phyloP scores from a whole-genome alignment of 35 echinoderm and acorn worm species.

The Acanthaster planci region DNA sequence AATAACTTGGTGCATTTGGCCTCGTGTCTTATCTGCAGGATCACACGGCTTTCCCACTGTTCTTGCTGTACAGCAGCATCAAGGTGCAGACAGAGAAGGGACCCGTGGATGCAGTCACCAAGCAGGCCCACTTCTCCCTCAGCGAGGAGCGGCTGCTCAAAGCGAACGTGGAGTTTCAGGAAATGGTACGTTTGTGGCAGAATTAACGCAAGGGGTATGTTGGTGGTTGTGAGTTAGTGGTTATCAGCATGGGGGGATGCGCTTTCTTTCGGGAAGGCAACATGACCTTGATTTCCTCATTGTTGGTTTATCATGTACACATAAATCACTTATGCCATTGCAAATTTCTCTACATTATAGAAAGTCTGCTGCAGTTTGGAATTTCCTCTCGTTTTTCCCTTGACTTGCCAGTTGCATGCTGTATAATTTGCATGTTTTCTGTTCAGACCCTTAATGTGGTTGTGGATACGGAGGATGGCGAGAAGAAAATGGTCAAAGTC shows the following conservation, averaged over 20 bases:
- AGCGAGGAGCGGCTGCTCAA: slow-evolving; percentile 76
- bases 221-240: neutral
- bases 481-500: slow-evolving; percentile 69
- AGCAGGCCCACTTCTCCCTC: slow-evolving; percentile 86
- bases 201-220: neutral
- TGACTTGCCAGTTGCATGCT: too few species aligned
- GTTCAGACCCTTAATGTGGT: slow-evolving; percentile 70
- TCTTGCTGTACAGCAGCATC: slow-evolving; percentile 74
- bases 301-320: too few species aligned
- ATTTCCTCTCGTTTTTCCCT: too few species aligned
- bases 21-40: slow-evolving; percentile 22
- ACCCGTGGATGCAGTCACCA: slow-evolving; percentile 87
- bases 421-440: too few species aligned
- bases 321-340: too few species aligned
- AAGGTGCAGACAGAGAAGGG: slow-evolving; percentile 84
- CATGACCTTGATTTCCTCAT: too few species aligned
- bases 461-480: slow-evolving; percentile 65
- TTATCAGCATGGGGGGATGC: too few species aligned
- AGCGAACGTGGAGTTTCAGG: slow-evolving; percentile 29
- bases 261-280: too few species aligned
- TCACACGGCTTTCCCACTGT: slow-evolving; percentile 50
- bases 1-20: neutral
- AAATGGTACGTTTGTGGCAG: slow-evolving; percentile 65
- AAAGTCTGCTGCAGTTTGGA: too few species aligned
- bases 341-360: too few species aligned